phyloP scores from a whole-genome alignment of 1,140 invertebrate genomes.

The Octopus bimaculoides region DNA sequence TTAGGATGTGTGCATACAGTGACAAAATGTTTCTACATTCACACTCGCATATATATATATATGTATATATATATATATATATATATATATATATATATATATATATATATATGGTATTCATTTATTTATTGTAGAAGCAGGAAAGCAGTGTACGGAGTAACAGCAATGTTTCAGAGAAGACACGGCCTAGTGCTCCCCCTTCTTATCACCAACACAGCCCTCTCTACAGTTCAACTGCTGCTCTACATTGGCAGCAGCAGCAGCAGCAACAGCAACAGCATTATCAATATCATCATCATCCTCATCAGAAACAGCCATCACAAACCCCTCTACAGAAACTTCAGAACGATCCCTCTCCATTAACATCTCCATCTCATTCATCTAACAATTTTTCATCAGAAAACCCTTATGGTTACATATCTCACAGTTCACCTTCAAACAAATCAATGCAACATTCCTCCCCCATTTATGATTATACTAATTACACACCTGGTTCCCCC shows the following conservation, averaged over 20 bases:
- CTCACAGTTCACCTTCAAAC: too few relatives aligned
- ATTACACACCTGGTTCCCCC: not conserved
- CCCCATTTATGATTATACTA: not conserved
- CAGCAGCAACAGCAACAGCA: conserved; percentile 14
- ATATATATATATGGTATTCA: too few relatives aligned
- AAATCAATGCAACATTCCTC: not conserved
- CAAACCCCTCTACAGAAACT: not conserved
- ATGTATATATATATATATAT: too few relatives aligned
- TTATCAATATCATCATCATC: conserved; percentile 20
- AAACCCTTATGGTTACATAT: too few relatives aligned
- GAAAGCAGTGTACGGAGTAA: not conserved
- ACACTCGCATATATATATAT: too few relatives aligned
- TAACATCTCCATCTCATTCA: too few relatives aligned
- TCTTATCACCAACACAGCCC: conserved; percentile 40
- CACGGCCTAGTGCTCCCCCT: conserved; percentile 28
- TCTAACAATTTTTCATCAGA: too few relatives aligned
- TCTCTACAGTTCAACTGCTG: conserved; percentile 26
- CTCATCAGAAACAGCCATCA: conserved; percentile 20
- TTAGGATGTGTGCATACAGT: too few relatives aligned
- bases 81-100: too few relatives aligned
- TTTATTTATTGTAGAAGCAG: not conserved
- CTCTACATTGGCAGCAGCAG: conserved; percentile 7
- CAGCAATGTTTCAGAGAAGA: not conserved
- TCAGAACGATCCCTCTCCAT: not conserved
- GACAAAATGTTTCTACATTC: too few relatives aligned